phyloP scores from a whole-genome alignment of 2,888 invertebrate genomes.

The Nomada fucata region DNA sequence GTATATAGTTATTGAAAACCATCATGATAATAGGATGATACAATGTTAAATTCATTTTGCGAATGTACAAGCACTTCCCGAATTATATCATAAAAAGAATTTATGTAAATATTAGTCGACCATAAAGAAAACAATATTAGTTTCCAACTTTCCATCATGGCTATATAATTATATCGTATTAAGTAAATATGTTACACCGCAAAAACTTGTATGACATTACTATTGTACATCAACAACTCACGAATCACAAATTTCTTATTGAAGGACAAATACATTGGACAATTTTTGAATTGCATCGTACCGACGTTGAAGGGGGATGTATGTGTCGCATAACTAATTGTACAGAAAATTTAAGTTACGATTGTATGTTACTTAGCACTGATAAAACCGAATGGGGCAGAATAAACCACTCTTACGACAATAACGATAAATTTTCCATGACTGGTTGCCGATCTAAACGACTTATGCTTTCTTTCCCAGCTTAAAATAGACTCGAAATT shows the following conservation, averaged over 20 bases:
- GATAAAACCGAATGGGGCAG: conserved; percentile 10
- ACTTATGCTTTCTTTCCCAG: neutral
- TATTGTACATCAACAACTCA: neutral
- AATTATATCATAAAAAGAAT: conserved; percentile 17
- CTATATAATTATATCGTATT: neutral
- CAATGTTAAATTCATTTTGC: conserved; percentile 26
- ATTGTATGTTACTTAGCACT: conserved; percentile 13
- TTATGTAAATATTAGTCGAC: conserved; percentile 21
- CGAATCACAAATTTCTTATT: conserved; percentile 10
- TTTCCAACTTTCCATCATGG: neutral
- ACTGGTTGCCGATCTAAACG: neutral
- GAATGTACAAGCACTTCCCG: conserved; percentile 4
- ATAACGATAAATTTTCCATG: conserved; percentile 6
- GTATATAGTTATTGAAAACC: conserved; percentile 36
- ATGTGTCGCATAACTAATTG: conserved; percentile 28
- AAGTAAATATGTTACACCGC: conserved; percentile 3
- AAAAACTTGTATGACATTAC: conserved; percentile 18
- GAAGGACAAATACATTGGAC: neutral
- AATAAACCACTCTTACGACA: conserved; percentile 27
- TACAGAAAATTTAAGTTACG: conserved; percentile 22
- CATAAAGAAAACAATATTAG: conserved; percentile 10
- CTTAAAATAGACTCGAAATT: conserved; percentile 1
- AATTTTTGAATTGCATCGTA: conserved; percentile 12
- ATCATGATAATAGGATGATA: conserved; percentile 17
- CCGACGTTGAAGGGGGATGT: neutral